Conservation (phyloP, 2,113 vertebrate genomes). For the Nipponia nippon region DNA sequence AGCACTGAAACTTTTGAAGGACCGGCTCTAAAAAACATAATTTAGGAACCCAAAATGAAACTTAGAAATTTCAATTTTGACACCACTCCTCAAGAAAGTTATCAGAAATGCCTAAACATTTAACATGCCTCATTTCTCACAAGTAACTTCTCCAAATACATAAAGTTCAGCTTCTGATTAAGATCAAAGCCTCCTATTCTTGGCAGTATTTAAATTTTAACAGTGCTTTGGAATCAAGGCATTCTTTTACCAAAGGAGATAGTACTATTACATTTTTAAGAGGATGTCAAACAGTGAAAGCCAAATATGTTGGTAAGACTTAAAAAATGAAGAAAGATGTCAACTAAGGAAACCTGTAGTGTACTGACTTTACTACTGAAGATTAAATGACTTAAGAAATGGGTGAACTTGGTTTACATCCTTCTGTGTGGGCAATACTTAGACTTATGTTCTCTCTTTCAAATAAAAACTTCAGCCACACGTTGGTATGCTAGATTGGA, state of each 20-base stretch:
- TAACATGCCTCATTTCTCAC: not conserved
- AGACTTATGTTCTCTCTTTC: not conserved
- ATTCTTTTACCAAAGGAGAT: not conserved
- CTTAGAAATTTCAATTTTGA: not conserved
- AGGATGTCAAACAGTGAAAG: not conserved
- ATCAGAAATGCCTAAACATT: not conserved
- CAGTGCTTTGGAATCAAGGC: not conserved
- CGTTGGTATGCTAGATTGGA: not conserved
- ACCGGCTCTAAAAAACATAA: not conserved
- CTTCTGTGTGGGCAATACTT: not conserved
- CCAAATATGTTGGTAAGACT: not conserved
- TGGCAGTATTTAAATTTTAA: not conserved
- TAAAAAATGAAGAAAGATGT: not conserved
- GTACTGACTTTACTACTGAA: not conserved
- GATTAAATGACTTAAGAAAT: not conserved
- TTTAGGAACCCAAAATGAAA: not conserved
- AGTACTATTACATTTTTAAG: not conserved
- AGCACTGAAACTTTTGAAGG: not conserved
- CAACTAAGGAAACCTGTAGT: not conserved
- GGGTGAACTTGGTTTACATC: not conserved
- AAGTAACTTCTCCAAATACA: not conserved
- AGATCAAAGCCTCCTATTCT: not conserved
- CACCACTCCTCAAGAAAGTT: not conserved
- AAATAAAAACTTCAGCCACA: not conserved
- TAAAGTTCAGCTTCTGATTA: not conserved